Evolutionary conservation across 2,888 invertebrate genomes (phyloP), one percentile per base, ranked within the genome.

Genomic region (Melikaiella ostensackeni): DNA sequence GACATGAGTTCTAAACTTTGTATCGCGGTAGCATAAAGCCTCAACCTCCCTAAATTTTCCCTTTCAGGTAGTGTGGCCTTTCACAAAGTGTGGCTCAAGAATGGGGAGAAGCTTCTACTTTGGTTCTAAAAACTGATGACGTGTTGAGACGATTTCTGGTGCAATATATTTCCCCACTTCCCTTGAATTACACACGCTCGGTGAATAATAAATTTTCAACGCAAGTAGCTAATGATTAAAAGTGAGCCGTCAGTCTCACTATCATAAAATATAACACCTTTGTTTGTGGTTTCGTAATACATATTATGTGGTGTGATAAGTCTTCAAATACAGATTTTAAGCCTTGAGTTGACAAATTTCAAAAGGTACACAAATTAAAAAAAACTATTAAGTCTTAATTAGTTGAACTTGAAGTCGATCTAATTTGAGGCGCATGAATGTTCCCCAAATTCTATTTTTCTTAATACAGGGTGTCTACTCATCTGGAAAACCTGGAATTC

Each of bases 121-220:
- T 50, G 46, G 30, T 30, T 70, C 50, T 46, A 70, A 70, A 66
- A 70, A 70, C 21, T 70, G 46, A 70, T 70, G 50, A 50, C 70
- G 46, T 46, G 30, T 42, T 30, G 70, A 70, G 50, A 70, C 66
- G 27, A 50, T 70, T 70, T 50, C 70, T 70, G 50, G 46, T 9
- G 27, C n/a, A 70, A 70, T 50, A 70, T 70, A 50, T 50, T 50
- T 19, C 30, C 30, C 27, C 57, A 3, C 9, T 50, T 30, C 13
- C 9, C 50, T 30, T 19, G 46, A 70, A 70, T 70, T 50, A 33
- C 46, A 30, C 50, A 70, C 46, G 50, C 30, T 46, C n/a, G n/a
- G 27, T 70, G 70, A 70, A 70, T 70, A 70, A 70, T 70, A 70
- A 16, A 46, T 70, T 70, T 30, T 50, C 46, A 27, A 27, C 50